These are phyloP conservation scores for Drosophila sulfurigaster DNA, from an alignment of 1,140 invertebrate genomes.

Conservation along the genomic window DNA sequence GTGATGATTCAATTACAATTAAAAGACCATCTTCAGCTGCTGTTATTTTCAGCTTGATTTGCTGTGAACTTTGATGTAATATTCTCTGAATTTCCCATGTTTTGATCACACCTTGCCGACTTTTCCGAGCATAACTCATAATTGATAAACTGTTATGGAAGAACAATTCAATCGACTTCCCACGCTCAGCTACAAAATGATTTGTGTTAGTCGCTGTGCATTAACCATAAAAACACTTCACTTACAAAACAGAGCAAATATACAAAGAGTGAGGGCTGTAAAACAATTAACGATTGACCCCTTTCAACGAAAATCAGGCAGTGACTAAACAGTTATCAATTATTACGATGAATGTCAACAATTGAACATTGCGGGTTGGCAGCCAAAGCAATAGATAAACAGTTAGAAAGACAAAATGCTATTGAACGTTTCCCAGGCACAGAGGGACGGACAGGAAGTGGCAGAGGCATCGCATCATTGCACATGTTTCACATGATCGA, in stretches of 20 bases:
- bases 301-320: constrained; percentile 61
- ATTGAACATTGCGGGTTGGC: constrained; percentile 37
- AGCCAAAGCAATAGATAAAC: constrained; percentile 25
- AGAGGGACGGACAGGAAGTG: constrained; percentile 24
- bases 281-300: constrained; percentile 59
- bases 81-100: constrained; percentile 38
- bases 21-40: not conserved
- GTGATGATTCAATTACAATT: too few species aligned
- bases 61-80: not conserved
- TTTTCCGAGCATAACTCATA: constrained; percentile 31
- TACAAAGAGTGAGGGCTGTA: constrained; percentile 9
- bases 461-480: constrained; percentile 60
- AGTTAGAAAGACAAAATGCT: constrained; percentile 6
- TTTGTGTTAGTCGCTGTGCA: constrained; percentile 34
- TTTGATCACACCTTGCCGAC: constrained; percentile 55
- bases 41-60: constrained; percentile 4
- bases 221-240: constrained; percentile 34
- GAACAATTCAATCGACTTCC: constrained; percentile 52
- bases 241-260: constrained; percentile 26
- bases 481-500: constrained; percentile 49
- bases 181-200: constrained; percentile 45
- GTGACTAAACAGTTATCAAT: constrained; percentile 81
- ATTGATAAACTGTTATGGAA: constrained; percentile 58
- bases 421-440: constrained; percentile 57
- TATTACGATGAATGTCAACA: constrained; percentile 66